Base-by-base conservation (phyloP, 2,888 invertebrate genomes). In the Thelaira solivaga region DNA sequence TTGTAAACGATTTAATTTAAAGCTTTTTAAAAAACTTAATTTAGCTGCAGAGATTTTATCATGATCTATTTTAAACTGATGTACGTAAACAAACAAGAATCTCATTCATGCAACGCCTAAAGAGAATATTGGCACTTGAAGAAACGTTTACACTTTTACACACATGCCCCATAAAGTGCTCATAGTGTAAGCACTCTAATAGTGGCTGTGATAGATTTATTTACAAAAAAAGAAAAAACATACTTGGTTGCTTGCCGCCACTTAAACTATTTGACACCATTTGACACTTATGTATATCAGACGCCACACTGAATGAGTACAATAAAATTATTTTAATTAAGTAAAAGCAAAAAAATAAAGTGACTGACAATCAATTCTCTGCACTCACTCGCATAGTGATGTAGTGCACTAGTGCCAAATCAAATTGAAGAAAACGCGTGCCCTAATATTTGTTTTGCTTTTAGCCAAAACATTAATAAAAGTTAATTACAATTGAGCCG, bases 231-330 rank as follows among this genome's bases (percentile, higher is more conserved):
- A n/a, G n/a, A n/a, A n/a, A n/a, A n/a, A n/a, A n/a, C n/a, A 24
- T 61, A 45, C 53, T 67, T 47, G 45, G 47, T 45, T 68, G 31
- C 53, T 53, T 75, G 67, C 45, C 51, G 59, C 51, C 74, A 68
- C 74, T 75, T 75, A 62, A 75, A 67, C 61, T 68, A 68, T 75
- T 74, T 75, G 74, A 68, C 67, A 62, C 31, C 29, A 62, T 53
- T 74, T 74, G 67, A 68, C 61, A 68, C 61, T 39, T 11, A 61
- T 62, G 74, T n/a, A n/a, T n/a, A n/a, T 75, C 61, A 68, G 74
- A 75, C 67, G 67, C 67, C 74, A 61, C 59, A 73, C 22, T 29
- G 29, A 64, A 55, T 43, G 22, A 45, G 43, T 4, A 29, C 43
- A 51, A 61, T 51, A 61, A 67, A 51, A 43, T 26, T 53, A 18